A percentile compares a stretch with the other conserved stretches of the same genome.
Conservation (phyloP, 2,797 vertebrate species). For the Mergus octosetaceus region DNA sequence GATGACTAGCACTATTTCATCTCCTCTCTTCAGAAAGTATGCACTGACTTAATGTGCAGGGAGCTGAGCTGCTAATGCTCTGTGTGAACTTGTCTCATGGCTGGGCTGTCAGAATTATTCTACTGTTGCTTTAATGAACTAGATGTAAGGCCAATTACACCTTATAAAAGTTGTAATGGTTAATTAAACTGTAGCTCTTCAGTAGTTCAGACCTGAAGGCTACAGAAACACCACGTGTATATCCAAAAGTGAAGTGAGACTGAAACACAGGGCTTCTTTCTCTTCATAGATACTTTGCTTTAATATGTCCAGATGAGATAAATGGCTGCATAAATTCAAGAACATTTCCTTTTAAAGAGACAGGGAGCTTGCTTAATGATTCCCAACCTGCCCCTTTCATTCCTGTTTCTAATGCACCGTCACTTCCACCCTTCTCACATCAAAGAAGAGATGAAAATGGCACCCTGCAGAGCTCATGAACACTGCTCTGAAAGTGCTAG, state of each 20-base stretch:
- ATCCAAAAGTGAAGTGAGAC: background rate
- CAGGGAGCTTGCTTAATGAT: background rate
- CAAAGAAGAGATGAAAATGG: constrained; percentile 48
- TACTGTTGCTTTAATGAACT: constrained; percentile 42
- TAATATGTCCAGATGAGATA: background rate
- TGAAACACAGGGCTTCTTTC: background rate
- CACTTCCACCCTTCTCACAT: constrained; percentile 25
- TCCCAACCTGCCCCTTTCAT: constrained; percentile 29
- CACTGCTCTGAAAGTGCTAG: background rate
- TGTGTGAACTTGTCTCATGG: constrained; percentile 21
- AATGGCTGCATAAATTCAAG: background rate
- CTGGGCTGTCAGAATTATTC: constrained; percentile 36
- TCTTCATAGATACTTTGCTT: background rate
- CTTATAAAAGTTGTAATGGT: constrained; percentile 34
- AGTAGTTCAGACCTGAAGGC: background rate
- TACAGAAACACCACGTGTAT: background rate
- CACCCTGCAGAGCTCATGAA: constrained; percentile 3
- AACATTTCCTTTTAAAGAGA: constrained; percentile 32
- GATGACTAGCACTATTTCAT: background rate
- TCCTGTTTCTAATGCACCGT: constrained; percentile 36
- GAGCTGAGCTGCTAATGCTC: constrained; percentile 13
- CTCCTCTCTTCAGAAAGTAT: constrained; percentile 16
- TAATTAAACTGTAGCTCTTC: constrained; percentile 44
- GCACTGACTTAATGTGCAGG: background rate
- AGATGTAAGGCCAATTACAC: constrained; percentile 13